Conservation (phyloP, 2,888 invertebrate species). For the Lasioglossum lativentre region DNA sequence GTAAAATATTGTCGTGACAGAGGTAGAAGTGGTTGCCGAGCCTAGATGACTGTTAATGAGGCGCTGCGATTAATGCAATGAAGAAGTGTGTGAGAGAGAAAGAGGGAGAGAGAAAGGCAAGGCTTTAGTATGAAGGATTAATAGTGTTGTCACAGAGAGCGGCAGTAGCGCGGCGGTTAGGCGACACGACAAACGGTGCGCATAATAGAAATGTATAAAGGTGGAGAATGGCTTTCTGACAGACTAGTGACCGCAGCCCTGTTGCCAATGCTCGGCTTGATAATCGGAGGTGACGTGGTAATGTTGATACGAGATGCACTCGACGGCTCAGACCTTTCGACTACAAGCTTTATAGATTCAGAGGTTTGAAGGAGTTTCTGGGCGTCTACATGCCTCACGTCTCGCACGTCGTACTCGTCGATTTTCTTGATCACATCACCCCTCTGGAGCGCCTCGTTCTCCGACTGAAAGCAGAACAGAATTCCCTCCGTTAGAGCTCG, state of each 20-base stretch:
- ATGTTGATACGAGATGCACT: constrained; percentile 73
- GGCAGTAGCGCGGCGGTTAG: constrained; percentile 31
- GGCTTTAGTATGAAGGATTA: constrained; percentile 29
- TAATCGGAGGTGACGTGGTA: constrained; percentile 75
- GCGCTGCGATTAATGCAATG: constrained; percentile 46
- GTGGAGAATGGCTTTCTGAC: constrained; percentile 76
- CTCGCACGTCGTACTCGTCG: constrained; percentile 94
- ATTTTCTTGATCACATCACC: constrained; percentile 97
- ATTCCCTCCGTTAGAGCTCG: constrained; percentile 1
- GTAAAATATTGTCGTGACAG: neutral
- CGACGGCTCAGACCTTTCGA: constrained; percentile 89
- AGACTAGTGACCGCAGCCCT: constrained; percentile 79
- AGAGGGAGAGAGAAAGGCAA: neutral
- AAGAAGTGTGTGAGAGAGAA: neutral
- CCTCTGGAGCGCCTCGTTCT: constrained; percentile 91
- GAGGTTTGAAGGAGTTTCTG: constrained; percentile 94
- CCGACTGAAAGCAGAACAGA: constrained; percentile 89
- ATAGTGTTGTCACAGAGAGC: constrained; percentile 35
- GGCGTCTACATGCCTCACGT: constrained; percentile 95
- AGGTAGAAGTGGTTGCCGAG: constrained; percentile 46
- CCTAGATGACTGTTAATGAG: constrained; percentile 34
- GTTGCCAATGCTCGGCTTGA: constrained; percentile 76
- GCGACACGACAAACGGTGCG: constrained; percentile 44
- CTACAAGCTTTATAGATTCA: constrained; percentile 91
- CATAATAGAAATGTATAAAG: constrained; percentile 50